Conservation (phyloP, 1,140 invertebrate genomes). For the Drosophila sulfurigaster region DNA sequence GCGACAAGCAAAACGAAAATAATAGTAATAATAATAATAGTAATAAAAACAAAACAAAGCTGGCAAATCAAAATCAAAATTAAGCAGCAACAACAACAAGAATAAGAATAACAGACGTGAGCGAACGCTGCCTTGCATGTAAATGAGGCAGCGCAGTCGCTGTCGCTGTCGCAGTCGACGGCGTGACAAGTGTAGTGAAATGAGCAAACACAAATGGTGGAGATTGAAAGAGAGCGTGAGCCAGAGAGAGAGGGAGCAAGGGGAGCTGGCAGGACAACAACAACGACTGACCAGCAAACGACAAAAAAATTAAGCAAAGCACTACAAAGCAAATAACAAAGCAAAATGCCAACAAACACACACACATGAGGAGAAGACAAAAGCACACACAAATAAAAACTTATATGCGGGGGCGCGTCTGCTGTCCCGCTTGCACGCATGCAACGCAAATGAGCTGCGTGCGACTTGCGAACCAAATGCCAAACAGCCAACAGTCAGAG, state of each 20-base stretch:
- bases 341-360: slow-evolving; percentile 64
- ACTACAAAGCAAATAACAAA: slow-evolving; percentile 58
- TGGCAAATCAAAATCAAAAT: slow-evolving; percentile 64
- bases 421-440: slow-evolving; percentile 48
- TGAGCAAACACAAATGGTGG: slow-evolving; percentile 50
- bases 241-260: not conserved
- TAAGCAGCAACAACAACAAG: slow-evolving; percentile 35
- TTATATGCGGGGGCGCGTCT: slow-evolving; percentile 66
- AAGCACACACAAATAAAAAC: slow-evolving; percentile 22
- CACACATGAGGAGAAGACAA: slow-evolving; percentile 11
- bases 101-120: slow-evolving; percentile 18
- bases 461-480: not conserved
- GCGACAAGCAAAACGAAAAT: slow-evolving; percentile 32
- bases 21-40: slow-evolving; percentile 5
- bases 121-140: slow-evolving; percentile 44
- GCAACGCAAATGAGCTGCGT: slow-evolving; percentile 46
- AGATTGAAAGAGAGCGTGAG: too few relatives aligned
- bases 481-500: not conserved
- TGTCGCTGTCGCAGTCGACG: slow-evolving; percentile 42
- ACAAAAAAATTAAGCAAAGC: slow-evolving; percentile 60
- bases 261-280: slow-evolving; percentile 43
- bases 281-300: slow-evolving; percentile 61
- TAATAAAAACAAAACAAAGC: slow-evolving; percentile 19
- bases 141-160: slow-evolving; percentile 43
- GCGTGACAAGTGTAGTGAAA: slow-evolving; percentile 72